Evolutionary conservation across 2,113 vertebrate genomes (phyloP).

Genomic region (Tetrax tetrax): DNA sequence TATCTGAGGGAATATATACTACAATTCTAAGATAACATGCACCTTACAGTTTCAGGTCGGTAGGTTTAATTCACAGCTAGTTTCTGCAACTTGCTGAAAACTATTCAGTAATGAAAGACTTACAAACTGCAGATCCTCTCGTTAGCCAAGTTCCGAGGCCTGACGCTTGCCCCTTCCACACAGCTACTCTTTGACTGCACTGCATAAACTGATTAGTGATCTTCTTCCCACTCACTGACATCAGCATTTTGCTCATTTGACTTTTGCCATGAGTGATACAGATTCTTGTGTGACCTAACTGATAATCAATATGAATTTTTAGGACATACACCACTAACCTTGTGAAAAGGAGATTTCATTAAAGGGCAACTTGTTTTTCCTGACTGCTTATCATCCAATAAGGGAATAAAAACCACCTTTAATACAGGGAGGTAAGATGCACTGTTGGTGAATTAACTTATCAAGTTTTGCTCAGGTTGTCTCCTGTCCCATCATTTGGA

Average conservation of each 20-base stretch:
- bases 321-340: not conserved
- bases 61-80: not conserved
- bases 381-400: not conserved
- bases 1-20: not conserved
- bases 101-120: not conserved
- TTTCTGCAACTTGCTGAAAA: not conserved
- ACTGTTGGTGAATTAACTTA: not conserved
- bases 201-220: not conserved
- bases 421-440: not conserved
- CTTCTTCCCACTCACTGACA: not conserved
- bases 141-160: not conserved
- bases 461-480: not conserved
- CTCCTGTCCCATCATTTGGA: not conserved
- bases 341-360: slow-evolving; percentile 1
- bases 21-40: not conserved
- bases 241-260: not conserved
- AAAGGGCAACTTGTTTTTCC: not conserved
- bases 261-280: not conserved
- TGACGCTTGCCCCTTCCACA: not conserved
- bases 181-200: not conserved
- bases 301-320: not conserved
- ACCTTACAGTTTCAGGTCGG: not conserved
- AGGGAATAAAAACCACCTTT: not conserved
- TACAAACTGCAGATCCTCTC: not conserved
- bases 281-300: not conserved